phyloP scores from a whole-genome alignment of 64 coral and sea anemone genomes.

The Trachythela sp. region DNA sequence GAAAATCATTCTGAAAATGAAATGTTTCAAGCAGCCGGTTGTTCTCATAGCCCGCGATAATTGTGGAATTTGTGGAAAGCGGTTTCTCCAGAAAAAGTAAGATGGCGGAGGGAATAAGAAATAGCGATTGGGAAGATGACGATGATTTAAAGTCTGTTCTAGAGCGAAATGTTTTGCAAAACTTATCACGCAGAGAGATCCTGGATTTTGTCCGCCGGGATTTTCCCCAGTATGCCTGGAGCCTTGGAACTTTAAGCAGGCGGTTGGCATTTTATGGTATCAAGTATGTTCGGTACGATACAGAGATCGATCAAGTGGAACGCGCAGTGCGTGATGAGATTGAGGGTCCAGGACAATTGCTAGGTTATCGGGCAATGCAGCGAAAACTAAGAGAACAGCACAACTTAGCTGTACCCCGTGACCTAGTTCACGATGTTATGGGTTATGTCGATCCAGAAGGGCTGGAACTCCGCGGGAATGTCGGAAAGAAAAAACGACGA shows the following conservation, averaged over 20 bases:
- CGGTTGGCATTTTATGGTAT: neutral
- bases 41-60: constrained; percentile 5
- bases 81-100: too few species aligned
- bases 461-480: neutral
- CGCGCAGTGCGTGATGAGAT: neutral
- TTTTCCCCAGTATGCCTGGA: neutral
- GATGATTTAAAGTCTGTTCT: neutral
- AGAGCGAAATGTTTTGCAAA: neutral
- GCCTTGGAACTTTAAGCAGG: neutral
- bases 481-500: neutral
- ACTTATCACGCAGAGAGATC: neutral
- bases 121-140: neutral
- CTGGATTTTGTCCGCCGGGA: neutral
- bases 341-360: neutral
- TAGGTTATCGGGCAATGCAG: neutral
- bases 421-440: neutral
- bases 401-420: neutral
- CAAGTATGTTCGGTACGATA: neutral
- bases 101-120: neutral
- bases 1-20: neutral
- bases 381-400: neutral
- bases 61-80: neutral
- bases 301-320: neutral
- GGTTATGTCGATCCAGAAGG: neutral
- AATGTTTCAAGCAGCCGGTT: neutral